Base-by-base conservation (phyloP, 2,888 invertebrate genomes). In the Eupelmus urozonus region DNA sequence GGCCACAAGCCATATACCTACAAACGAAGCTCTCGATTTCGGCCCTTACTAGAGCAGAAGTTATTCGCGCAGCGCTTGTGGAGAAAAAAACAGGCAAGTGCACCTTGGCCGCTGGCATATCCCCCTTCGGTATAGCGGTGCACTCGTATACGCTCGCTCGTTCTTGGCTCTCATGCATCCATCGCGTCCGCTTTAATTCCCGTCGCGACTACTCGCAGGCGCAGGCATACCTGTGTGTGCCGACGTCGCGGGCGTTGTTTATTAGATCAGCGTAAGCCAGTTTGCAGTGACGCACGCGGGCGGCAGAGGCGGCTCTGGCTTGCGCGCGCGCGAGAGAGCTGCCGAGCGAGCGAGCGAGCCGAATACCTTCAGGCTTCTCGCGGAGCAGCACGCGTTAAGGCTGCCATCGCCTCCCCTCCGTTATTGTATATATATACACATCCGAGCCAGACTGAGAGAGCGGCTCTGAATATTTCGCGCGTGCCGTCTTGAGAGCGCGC, bases 181-280 rank as follows among this genome's bases (percentile, higher is more conserved):
- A 55, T 25, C 13, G 57, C 3, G 25, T 45, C 45, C 45, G 25
- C 63, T 25, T 25, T 29, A 27, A 65, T 18, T 29, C 51, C 9
- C 62, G 42, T 18, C 62, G 40, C 51, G 49, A 45, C n/a, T 20
- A 20, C 51, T n/a, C 34, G 70, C 25, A 20, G 53, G 59, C 3
- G 34, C 40, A n/a, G n/a, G 23, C 23, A 40, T 27, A 55, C 53
- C 18, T 42, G 67, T 27, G 25, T 49, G 60, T 59, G 49, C 60
- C 53, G 1, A 20, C 60, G 66, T 59, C 55, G 80, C 78, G 76
- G 77, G 74, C 79, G 84, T 85, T 85, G 85, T 85, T 88, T 88
- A 88, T 88, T 88, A 88, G 87, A 88, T 88, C 86, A 87, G 84
- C 85, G 84, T 88, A 88, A 88, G 87, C 87, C 88, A 87, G 87